Conservation (phyloP, 2,888 invertebrate species). For the Listrodromus nycthemerus region DNA sequence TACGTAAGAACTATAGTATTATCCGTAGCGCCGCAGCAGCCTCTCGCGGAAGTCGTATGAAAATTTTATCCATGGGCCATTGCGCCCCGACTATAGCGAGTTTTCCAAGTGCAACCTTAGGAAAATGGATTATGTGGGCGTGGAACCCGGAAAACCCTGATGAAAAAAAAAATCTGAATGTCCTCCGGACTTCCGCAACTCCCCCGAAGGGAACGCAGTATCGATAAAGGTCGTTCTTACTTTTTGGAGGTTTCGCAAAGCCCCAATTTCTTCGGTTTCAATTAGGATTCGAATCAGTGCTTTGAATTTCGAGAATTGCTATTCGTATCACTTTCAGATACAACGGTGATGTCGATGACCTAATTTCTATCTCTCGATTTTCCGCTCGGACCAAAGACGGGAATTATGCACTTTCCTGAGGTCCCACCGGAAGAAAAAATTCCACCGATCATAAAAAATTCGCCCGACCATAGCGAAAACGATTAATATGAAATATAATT, state of each 20-base stretch:
- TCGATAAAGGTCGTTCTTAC: slow-evolving; percentile 1
- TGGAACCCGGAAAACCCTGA: background rate
- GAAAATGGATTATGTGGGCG: slow-evolving; percentile 51
- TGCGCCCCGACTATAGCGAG: slow-evolving; percentile 21
- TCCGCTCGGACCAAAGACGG: too few relatives aligned
- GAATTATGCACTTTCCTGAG: too few relatives aligned
- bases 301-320: background rate
- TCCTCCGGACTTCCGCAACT: slow-evolving; percentile 16
- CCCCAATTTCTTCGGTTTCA: background rate
- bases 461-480: too few relatives aligned
- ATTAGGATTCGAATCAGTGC: background rate
- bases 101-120: slow-evolving; percentile 51
- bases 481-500: too few relatives aligned
- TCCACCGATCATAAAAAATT: too few relatives aligned
- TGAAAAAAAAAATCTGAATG: slow-evolving; percentile 14
- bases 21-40: slow-evolving; percentile 42
- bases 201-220: background rate
- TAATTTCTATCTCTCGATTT: too few relatives aligned
- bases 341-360: background rate
- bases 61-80: slow-evolving; percentile 59
- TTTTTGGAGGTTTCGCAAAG: background rate
- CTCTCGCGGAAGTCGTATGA: slow-evolving; percentile 48
- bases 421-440: too few relatives aligned
- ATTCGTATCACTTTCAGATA: background rate
- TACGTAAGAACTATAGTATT: slow-evolving; percentile 65